Evolutionary conservation across 2,888 invertebrate genomes (phyloP), one percentile per base, ranked within the genome.

Genomic region (Tillus elongatus): DNA sequence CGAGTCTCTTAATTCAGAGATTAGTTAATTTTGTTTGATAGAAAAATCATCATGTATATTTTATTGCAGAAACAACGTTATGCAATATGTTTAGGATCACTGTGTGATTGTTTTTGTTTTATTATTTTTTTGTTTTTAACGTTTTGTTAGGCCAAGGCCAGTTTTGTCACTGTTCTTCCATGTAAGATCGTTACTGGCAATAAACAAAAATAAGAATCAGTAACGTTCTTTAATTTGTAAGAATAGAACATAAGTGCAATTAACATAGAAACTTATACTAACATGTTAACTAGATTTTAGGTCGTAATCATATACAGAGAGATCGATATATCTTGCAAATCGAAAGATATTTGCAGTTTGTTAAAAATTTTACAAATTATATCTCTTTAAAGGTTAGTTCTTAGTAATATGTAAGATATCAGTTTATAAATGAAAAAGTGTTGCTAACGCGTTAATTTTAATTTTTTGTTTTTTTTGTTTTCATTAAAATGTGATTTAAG

Each of bases 141-240:
- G 13, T 4, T 24, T 35, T 60, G 55, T 59, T 62, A 63, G 63
- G 64, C 63, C 53, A 42, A 56, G 62, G 64, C 64, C 65, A 63
- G 61, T 64, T 63, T 51, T 52, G 54, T 62, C 63, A 58, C 52
- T 52, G 64, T 64, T 64, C 64, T 65, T 65, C 64, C 64, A 62
- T 37, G 49, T 51, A 53, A 57, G 57, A 52, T 52, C 48, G 51
- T 44, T 44, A 40, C 46, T 33, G 9, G 28, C 30, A 35, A 41
- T 28, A 37, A 31, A 31, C 38, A 13, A 34, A 32, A 32, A 37
- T 32, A 4, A 19, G 41, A 44, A 24, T 34, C 46, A 43, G 49
- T 45, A 39, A 41, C 48, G 40, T 43, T 53, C 52, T 54, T 54
- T 46, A 47, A 19, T 43, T 35, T 45, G 44, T 51, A 52, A 47